These are phyloP conservation scores for Sander lucioperca DNA, from an alignment of 2,113 vertebrate genomes.

Conservation along the genomic window DNA sequence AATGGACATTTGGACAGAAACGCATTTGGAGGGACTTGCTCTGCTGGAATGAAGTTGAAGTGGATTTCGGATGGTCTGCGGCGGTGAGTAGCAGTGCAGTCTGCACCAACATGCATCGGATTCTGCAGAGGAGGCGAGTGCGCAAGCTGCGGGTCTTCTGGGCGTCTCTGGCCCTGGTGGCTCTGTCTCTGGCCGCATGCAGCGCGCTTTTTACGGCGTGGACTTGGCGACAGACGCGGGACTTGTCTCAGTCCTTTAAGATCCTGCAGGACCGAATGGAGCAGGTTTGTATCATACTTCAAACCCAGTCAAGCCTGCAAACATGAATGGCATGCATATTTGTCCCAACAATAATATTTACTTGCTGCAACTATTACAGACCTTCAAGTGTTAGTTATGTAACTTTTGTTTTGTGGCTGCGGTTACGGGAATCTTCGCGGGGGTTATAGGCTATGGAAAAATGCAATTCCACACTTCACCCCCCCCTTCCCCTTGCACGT, in stretches of 20 bases:
- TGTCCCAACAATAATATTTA: conserved; percentile 44
- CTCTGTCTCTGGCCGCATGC: conserved; percentile 84
- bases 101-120: conserved; percentile 82
- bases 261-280: conserved; percentile 84
- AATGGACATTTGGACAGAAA: conserved; percentile 61
- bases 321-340: conserved; percentile 19
- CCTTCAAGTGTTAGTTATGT: conserved; percentile 64
- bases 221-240: conserved; percentile 86
- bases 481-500: conserved; percentile 7
- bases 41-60: conserved; percentile 71
- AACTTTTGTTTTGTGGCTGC: conserved; percentile 66
- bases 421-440: conserved; percentile 70
- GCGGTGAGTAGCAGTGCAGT: conserved; percentile 72
- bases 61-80: conserved; percentile 63
- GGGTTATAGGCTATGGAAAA: conserved; percentile 60
- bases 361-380: conserved; percentile 40
- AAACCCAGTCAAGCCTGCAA: conserved; percentile 5
- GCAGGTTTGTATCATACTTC: conserved; percentile 76
- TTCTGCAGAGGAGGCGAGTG: conserved; percentile 84
- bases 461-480: conserved; percentile 50
- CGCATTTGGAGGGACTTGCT: conserved; percentile 50
- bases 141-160: conserved; percentile 83
- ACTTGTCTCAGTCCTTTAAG: conserved; percentile 85
- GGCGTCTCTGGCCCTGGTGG: conserved; percentile 83
- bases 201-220: conserved; percentile 86